phyloP scores from a whole-genome alignment of 2,797 vertebrate species.

The Ataeniobius toweri region DNA sequence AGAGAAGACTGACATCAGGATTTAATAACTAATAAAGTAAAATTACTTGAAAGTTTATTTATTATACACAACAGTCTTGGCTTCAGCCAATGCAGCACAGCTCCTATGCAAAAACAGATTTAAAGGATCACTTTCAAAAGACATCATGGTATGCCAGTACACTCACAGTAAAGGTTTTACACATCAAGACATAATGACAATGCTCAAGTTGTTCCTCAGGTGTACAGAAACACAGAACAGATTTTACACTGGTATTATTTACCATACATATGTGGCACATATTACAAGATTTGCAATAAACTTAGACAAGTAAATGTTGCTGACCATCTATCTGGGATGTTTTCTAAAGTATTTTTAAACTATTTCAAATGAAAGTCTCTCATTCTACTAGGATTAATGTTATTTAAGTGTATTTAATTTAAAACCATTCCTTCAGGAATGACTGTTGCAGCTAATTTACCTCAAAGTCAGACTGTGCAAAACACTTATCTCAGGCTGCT shows the following conservation, averaged over 20 bases:
- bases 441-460: neutral
- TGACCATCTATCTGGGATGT: neutral
- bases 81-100: neutral
- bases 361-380: neutral
- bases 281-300: neutral
- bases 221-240: too few relatives aligned
- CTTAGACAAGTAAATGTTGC: neutral
- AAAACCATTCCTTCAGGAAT: neutral
- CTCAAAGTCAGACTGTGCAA: neutral
- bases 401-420: neutral
- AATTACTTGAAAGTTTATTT: conserved; percentile 7
- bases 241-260: too few relatives aligned
- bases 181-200: too few relatives aligned
- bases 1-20: conserved; percentile 12
- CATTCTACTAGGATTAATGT: neutral
- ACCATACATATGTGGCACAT: too few relatives aligned
- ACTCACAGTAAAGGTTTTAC: too few relatives aligned
- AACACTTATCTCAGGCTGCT: too few relatives aligned
- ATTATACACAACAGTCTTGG: neutral
- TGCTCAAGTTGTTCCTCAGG: too few relatives aligned
- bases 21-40: conserved; percentile 5
- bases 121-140: neutral
- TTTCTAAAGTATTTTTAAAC: neutral
- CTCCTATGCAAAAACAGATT: neutral
- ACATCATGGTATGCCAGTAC: neutral